Evolutionary conservation across 1,140 invertebrate genomes (phyloP).

Genomic region (Druon quercuslanigerum): DNA sequence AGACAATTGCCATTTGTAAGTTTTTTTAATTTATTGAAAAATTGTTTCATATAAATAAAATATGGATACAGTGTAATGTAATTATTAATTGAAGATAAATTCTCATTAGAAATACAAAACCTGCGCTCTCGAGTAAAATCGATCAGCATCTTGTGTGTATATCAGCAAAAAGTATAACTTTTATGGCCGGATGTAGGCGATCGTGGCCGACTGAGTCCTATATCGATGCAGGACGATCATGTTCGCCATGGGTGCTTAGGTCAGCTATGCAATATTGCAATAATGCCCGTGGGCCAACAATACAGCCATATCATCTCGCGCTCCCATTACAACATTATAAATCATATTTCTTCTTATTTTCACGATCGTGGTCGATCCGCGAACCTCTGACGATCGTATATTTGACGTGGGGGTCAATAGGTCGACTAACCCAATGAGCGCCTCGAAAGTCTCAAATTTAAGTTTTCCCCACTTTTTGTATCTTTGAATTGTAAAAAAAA

Average conservation of each 20-base stretch:
- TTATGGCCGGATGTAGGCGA: conserved; percentile 48
- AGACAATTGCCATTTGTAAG: too few species aligned
- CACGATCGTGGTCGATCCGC: conserved; percentile 41
- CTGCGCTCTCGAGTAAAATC: neutral
- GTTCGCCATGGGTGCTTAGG: conserved; percentile 49
- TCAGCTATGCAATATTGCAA: conserved; percentile 65
- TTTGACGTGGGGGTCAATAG: conserved; percentile 63
- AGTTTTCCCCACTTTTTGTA: neutral
- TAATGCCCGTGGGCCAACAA: conserved; percentile 62
- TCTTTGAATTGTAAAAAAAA: too few species aligned
- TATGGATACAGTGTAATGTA: too few species aligned
- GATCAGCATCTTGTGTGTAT: neutral
- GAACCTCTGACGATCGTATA: conserved; percentile 28
- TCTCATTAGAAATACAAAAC: neutral
- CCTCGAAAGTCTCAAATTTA: conserved; percentile 36
- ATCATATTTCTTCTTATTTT: conserved; percentile 65
- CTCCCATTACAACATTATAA: conserved; percentile 70
- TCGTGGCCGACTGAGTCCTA: conserved; percentile 54
- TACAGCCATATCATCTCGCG: conserved; percentile 60
- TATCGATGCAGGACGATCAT: conserved; percentile 43
- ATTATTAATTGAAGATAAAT: neutral
- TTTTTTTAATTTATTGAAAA: too few species aligned
- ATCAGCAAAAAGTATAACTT: conserved; percentile 42
- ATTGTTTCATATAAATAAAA: too few species aligned
- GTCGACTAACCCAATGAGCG: conserved; percentile 53